Conservation (phyloP, 2,888 invertebrate genomes). For the Metalampra italica region DNA sequence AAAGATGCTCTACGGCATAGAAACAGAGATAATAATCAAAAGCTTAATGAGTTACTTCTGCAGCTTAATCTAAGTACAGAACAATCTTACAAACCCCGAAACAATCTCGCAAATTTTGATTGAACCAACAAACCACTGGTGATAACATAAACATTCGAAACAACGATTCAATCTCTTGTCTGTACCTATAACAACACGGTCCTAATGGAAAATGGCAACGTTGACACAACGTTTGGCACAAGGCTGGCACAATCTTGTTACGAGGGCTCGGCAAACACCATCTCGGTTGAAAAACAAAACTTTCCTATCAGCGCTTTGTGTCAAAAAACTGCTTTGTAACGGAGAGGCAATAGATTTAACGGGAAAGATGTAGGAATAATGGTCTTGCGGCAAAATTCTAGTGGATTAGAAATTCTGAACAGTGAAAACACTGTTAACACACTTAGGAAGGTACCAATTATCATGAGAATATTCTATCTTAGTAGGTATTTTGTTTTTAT, state of each 20-base stretch:
- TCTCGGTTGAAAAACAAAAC: conserved; percentile 40
- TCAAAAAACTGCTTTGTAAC: conserved; percentile 34
- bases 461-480: too few relatives aligned
- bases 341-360: conserved; percentile 4
- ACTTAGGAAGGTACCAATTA: too few relatives aligned
- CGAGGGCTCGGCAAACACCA: conserved; percentile 54
- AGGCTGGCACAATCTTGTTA: conserved; percentile 49
- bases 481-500: too few relatives aligned
- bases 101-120: conserved; percentile 44
- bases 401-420: too few relatives aligned
- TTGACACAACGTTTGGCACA: conserved; percentile 17
- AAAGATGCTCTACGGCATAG: too few relatives aligned
- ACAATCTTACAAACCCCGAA: conserved; percentile 22
- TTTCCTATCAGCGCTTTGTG: conserved; percentile 34
- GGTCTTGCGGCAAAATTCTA: neutral
- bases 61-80: too few relatives aligned
- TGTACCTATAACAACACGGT: conserved; percentile 44
- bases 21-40: too few relatives aligned
- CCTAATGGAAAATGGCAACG: conserved; percentile 57
- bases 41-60: too few relatives aligned
- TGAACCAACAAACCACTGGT: conserved; percentile 49
- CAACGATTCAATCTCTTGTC: conserved; percentile 54
- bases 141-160: conserved; percentile 37
- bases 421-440: too few relatives aligned
- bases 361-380: neutral